phyloP scores from a whole-genome alignment of 2,888 invertebrate genomes.

The Taenaris catops region DNA sequence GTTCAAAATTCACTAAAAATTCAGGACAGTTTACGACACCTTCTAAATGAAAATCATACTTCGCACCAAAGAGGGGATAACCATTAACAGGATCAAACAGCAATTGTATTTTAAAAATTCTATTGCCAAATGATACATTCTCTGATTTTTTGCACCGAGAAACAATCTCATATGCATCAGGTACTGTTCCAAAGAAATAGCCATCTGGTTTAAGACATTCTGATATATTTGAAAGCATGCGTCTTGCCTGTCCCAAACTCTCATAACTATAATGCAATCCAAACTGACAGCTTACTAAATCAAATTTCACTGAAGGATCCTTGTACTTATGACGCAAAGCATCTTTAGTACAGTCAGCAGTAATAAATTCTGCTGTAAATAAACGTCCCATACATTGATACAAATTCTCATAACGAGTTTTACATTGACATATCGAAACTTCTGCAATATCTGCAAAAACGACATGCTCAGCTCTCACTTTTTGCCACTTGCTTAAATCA shows the following conservation, averaged over 20 bases:
- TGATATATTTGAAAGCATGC: conserved; percentile 95
- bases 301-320: conserved; percentile 89
- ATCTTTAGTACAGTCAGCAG: conserved; percentile 94
- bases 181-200: conserved; percentile 97
- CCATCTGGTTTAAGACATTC: conserved; percentile 95
- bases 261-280: conserved; percentile 98
- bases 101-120: conserved; percentile 87
- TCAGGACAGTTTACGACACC: conserved; percentile 99
- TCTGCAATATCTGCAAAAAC: conserved; percentile 97
- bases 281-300: conserved; percentile 98
- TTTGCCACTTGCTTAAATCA: conserved; percentile 97
- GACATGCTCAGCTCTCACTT: conserved; percentile 88
- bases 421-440: conserved; percentile 94
- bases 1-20: conserved; percentile 96
- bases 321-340: conserved; percentile 87
- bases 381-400: conserved; percentile 57
- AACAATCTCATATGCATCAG: conserved; percentile 95
- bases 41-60: conserved; percentile 97
- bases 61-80: conserved; percentile 95
- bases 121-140: conserved; percentile 86
- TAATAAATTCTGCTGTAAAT: conserved; percentile 94
- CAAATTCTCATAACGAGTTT: conserved; percentile 89
- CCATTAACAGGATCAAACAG: conserved; percentile 81
- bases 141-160: conserved; percentile 82
- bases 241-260: conserved; percentile 91